These are phyloP conservation scores for Alviniconcha marisindica DNA, from an alignment of 1,140 invertebrate species.

Conservation along the genomic window DNA sequence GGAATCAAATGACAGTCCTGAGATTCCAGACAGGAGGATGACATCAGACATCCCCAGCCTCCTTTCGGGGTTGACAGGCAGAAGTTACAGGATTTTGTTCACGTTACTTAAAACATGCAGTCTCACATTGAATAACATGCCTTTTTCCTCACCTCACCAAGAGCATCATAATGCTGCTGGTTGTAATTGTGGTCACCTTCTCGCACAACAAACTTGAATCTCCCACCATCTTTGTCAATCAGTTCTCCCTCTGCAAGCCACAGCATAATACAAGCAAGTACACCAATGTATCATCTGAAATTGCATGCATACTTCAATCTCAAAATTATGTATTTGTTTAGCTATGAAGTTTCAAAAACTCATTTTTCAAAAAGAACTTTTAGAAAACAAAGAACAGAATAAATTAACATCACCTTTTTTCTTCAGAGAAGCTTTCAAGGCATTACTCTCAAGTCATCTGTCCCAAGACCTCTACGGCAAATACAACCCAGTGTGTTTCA, in stretches of 20 bases:
- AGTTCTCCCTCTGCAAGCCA: constrained; percentile 46
- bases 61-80: too few species aligned
- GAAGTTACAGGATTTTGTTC: too few species aligned
- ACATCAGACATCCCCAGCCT: too few species aligned
- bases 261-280: neutral
- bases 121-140: too few species aligned
- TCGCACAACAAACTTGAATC: constrained; percentile 42
- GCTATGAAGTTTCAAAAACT: neutral
- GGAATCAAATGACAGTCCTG: too few species aligned
- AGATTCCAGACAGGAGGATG: too few species aligned
- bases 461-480: too few species aligned
- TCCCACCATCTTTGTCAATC: constrained; percentile 1
- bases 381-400: neutral
- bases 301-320: neutral
- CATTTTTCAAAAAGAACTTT: neutral
- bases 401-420: neutral
- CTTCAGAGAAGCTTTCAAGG: neutral
- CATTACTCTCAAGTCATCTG: neutral
- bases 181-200: constrained; percentile 80
- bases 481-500: too few species aligned
- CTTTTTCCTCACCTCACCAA: constrained; percentile 83
- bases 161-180: constrained; percentile 83
- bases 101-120: too few species aligned
- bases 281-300: neutral
- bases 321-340: neutral